These are phyloP conservation scores for Dasypolia templi DNA, from an alignment of 2,888 invertebrate species.

Conservation along the genomic window DNA sequence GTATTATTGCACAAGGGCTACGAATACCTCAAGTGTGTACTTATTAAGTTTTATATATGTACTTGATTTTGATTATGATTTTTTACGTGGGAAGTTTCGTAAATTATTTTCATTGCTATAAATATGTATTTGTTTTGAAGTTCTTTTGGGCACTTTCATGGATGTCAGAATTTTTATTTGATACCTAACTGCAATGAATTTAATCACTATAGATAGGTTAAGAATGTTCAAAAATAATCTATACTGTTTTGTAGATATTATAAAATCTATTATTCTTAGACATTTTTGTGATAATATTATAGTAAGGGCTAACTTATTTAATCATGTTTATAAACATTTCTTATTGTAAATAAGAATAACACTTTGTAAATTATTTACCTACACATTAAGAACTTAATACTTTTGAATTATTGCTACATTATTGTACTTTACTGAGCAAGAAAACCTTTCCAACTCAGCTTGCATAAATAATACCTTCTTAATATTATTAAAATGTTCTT, in stretches of 20 bases:
- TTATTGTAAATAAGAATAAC: conserved; percentile 39
- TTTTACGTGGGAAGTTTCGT: neutral
- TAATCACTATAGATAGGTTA: neutral
- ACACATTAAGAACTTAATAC: neutral
- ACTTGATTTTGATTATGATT: too few species aligned
- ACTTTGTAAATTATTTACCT: conserved; percentile 29
- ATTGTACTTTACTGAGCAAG: neutral
- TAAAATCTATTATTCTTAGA: conserved; percentile 47
- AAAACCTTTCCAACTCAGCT: neutral
- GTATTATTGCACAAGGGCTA: conserved; percentile 49
- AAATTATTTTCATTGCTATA: neutral
- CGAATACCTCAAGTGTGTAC: conserved; percentile 63
- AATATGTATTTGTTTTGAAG: neutral
- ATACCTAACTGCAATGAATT: neutral
- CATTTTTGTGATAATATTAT: conserved; percentile 65
- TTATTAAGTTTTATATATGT: too few species aligned
- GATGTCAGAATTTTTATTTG: conserved; percentile 1
- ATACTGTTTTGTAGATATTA: conserved; percentile 39
- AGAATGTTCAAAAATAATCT: conserved; percentile 37
- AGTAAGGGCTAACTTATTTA: conserved; percentile 57
- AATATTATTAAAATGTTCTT: conserved; percentile 4
- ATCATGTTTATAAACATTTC: conserved; percentile 48
- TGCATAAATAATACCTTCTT: neutral
- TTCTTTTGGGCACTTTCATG: neutral
- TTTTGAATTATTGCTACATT: conserved; percentile 1